These are phyloP conservation scores for Siniperca scherzeri DNA, from an alignment of 2,797 vertebrate genomes.

Conservation along the genomic window DNA sequence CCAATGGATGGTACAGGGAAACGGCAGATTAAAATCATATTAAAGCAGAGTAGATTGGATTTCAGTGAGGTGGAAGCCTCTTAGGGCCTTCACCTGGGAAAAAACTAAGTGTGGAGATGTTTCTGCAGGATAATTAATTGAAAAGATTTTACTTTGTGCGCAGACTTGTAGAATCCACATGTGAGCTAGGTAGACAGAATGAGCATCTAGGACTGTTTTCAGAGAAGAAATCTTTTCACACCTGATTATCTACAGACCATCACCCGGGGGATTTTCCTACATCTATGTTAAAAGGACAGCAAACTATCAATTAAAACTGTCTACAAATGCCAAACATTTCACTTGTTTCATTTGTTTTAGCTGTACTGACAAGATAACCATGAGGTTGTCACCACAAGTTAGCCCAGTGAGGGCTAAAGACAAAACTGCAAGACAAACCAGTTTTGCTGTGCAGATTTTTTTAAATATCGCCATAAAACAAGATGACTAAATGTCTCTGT, in stretches of 20 bases:
- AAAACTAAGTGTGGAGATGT: neutral
- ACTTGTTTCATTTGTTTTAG: constrained; percentile 32
- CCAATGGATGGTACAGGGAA: constrained; percentile 1
- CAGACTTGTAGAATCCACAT: constrained; percentile 10
- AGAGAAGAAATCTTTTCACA: constrained; percentile 19
- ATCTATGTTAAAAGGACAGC: neutral
- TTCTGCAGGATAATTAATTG: neutral
- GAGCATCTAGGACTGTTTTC: neutral
- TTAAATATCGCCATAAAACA: constrained; percentile 42
- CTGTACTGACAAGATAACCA: constrained; percentile 64
- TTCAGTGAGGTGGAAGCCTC: neutral
- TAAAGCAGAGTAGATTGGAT: constrained; percentile 1
- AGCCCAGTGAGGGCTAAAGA: constrained; percentile 17
- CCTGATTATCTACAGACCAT: constrained; percentile 12
- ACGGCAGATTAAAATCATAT: neutral
- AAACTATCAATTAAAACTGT: constrained; percentile 61
- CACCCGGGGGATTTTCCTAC: neutral
- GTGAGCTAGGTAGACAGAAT: neutral
- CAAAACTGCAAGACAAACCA: constrained; percentile 7
- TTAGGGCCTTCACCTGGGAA: neutral
- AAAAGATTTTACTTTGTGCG: constrained; percentile 3
- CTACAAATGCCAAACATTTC: constrained; percentile 54
- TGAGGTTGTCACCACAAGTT: constrained; percentile 54
- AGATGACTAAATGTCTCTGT: constrained; percentile 34
- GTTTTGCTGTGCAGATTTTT: constrained; percentile 6